Evolutionary conservation across 2,113 vertebrate species (phyloP).

Genomic region (Phaetusa simplex): DNA sequence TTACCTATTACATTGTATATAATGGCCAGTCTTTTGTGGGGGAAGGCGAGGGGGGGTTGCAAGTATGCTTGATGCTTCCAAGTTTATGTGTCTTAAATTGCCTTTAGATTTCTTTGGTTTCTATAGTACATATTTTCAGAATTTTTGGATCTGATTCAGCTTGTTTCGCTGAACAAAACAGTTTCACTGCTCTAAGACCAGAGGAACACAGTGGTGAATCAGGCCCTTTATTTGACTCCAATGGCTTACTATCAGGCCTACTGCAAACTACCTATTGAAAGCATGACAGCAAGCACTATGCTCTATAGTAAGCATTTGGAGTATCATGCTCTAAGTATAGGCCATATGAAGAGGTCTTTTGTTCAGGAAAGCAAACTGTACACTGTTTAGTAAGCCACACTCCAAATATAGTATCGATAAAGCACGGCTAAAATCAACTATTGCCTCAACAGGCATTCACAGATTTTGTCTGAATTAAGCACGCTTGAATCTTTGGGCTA

Average conservation of each 20-base stretch:
- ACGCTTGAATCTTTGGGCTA: conserved; percentile 44
- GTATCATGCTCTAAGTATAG: conserved; percentile 39
- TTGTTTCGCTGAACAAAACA: conserved; percentile 20
- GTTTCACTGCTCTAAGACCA: neutral
- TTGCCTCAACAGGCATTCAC: conserved; percentile 58
- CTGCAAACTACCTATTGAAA: conserved; percentile 63
- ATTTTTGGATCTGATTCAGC: conserved; percentile 46
- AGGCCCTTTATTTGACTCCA: conserved; percentile 58
- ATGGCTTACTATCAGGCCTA: conserved; percentile 33
- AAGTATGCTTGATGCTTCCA: neutral
- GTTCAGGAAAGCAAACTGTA: conserved; percentile 59
- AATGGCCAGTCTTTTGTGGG: neutral
- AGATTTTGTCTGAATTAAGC: conserved; percentile 63
- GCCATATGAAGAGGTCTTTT: conserved; percentile 65
- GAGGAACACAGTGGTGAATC: conserved; percentile 55
- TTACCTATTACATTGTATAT: neutral
- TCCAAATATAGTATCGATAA: conserved; percentile 66
- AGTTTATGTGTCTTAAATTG: neutral
- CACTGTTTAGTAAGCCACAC: conserved; percentile 37
- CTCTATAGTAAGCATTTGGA: conserved; percentile 7
- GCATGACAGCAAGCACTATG: conserved; percentile 59
- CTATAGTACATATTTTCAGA: neutral
- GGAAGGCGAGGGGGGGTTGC: neutral
- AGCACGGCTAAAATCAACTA: conserved; percentile 55
- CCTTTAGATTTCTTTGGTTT: neutral